Conservation (phyloP, 2,113 vertebrate species). For the Dinomys branickii region DNA sequence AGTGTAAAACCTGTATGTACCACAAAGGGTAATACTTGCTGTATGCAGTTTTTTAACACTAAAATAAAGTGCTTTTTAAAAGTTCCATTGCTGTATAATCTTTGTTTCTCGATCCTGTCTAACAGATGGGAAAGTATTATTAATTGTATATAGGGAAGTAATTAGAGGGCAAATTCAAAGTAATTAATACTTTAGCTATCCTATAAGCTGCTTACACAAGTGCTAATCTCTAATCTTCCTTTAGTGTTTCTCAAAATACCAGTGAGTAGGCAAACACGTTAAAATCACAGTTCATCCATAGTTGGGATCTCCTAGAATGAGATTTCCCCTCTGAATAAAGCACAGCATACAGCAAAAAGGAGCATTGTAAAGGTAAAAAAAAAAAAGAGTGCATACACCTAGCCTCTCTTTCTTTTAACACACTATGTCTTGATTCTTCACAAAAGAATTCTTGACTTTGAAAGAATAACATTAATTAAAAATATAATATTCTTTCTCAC, state of each 20-base stretch:
- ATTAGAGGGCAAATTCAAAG: conserved; percentile 61
- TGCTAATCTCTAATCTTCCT: conserved; percentile 78
- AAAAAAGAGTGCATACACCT: neutral
- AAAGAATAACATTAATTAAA: neutral
- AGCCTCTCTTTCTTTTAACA: neutral
- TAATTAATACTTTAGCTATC: conserved; percentile 76
- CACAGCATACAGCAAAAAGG: neutral
- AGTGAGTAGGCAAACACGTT: conserved; percentile 3
- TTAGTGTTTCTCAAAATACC: conserved; percentile 76
- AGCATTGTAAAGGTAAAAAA: neutral
- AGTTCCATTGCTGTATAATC: neutral
- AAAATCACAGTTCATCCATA: neutral
- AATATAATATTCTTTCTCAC: neutral
- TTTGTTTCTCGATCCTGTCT: neutral
- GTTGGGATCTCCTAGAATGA: neutral
- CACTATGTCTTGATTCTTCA: neutral
- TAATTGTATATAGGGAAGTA: neutral
- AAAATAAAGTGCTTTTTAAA: neutral
- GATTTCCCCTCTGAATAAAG: neutral
- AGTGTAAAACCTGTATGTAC: neutral
- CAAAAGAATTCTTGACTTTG: neutral
- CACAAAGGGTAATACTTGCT: neutral
- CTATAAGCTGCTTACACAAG: conserved; percentile 81
- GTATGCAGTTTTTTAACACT: neutral
- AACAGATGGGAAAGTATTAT: conserved; percentile 25